These are phyloP conservation scores for Lacanobia oleracea DNA, from an alignment of 2,888 invertebrate species.

Conservation along the genomic window DNA sequence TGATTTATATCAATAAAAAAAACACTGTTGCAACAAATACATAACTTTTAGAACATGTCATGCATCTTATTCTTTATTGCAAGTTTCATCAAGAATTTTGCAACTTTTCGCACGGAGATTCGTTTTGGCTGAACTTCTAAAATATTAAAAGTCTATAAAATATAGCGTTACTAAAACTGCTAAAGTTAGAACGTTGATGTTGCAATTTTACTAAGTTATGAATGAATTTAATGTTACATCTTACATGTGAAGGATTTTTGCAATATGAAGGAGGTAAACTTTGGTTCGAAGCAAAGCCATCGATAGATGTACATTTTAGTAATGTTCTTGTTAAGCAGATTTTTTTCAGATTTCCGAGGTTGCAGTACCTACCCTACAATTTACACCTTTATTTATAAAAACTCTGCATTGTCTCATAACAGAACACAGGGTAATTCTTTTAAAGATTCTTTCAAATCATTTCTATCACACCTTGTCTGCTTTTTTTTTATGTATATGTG, in stretches of 20 bases:
- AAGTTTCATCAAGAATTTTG: conserved; percentile 42
- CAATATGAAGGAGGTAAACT: too few species aligned
- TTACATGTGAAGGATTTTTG: background rate
- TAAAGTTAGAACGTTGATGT: conserved; percentile 35
- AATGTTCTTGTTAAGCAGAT: too few species aligned
- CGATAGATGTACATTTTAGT: too few species aligned
- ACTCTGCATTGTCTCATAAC: too few species aligned
- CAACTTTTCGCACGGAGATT: conserved; percentile 50
- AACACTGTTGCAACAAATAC: conserved; percentile 7
- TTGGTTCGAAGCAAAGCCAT: too few species aligned
- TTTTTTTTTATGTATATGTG: too few species aligned
- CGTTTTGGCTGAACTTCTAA: conserved; percentile 65
- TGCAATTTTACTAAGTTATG: conserved; percentile 23
- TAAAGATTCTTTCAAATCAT: too few species aligned
- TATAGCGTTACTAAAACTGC: conserved; percentile 48
- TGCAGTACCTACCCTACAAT: too few species aligned
- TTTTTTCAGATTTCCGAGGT: too few species aligned
- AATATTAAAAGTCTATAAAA: conserved; percentile 48
- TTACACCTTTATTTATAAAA: too few species aligned
- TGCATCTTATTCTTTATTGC: conserved; percentile 32
- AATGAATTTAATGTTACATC: background rate
- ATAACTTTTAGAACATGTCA: background rate
- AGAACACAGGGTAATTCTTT: too few species aligned
- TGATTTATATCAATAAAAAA: conserved; percentile 14
- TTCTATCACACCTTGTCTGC: too few species aligned